phyloP scores from a whole-genome alignment of 2,113 vertebrate genomes.

The Gopherus flavomarginatus region DNA sequence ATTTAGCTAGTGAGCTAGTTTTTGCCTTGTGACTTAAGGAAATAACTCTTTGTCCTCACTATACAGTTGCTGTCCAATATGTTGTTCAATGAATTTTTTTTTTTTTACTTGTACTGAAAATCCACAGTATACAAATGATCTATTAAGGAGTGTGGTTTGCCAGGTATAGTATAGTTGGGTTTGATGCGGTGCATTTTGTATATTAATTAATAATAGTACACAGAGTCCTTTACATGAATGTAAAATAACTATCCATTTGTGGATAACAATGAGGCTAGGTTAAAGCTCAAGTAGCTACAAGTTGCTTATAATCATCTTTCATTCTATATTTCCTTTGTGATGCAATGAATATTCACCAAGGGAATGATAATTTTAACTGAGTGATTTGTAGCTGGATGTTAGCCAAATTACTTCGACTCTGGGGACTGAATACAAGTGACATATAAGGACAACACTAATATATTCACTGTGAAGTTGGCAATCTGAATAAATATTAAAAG shows the following conservation, averaged over 20 bases:
- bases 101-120: background rate
- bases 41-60: background rate
- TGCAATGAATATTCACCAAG: conserved; percentile 75
- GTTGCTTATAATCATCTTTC: conserved; percentile 57
- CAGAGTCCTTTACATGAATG: background rate
- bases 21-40: background rate
- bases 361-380: conserved; percentile 73
- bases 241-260: conserved; percentile 27
- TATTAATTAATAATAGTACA: conserved; percentile 21
- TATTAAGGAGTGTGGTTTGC: background rate
- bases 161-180: background rate
- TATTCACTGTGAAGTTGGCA: conserved; percentile 49
- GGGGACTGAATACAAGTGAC: conserved; percentile 56
- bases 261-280: conserved; percentile 40
- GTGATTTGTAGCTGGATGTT: conserved; percentile 67
- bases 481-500: conserved; percentile 59
- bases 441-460: conserved; percentile 70
- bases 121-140: background rate
- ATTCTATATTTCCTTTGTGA: conserved; percentile 63
- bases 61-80: background rate
- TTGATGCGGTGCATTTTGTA: background rate
- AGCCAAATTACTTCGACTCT: conserved; percentile 74
- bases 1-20: background rate
- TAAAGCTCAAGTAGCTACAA: conserved; percentile 63
- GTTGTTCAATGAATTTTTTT: background rate